phyloP scores from a whole-genome alignment of 1,140 invertebrate genomes.

The Cydia fagiglandana region DNA sequence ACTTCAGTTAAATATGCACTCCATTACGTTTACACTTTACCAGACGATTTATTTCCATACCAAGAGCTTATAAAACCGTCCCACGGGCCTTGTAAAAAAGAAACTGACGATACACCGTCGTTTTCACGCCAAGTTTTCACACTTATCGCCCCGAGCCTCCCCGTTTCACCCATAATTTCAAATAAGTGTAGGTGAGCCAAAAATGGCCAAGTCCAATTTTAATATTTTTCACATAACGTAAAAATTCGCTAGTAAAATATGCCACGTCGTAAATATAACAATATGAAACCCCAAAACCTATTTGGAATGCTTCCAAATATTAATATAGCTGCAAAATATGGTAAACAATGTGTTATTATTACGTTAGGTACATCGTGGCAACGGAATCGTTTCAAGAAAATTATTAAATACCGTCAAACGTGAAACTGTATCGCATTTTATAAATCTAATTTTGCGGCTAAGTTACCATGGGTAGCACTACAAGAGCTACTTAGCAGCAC shows the following conservation, averaged over 20 bases:
- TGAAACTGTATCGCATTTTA: neutral
- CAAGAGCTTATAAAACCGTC: neutral
- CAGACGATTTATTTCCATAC: slow-evolving; percentile 10
- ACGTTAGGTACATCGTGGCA: neutral
- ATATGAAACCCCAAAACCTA: slow-evolving; percentile 28
- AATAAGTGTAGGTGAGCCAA: slow-evolving; percentile 21
- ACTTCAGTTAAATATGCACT: neutral
- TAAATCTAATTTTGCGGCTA: neutral
- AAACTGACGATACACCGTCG: slow-evolving; percentile 25
- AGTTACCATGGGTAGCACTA: too few relatives aligned
- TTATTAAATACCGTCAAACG: neutral
- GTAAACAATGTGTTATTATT: neutral
- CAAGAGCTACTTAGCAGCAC: too few relatives aligned
- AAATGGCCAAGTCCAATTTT: slow-evolving; percentile 22
- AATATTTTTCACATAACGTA: slow-evolving; percentile 31
- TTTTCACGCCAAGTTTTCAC: slow-evolving; percentile 19
- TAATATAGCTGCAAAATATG: slow-evolving; percentile 6
- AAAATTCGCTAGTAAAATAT: slow-evolving; percentile 25
- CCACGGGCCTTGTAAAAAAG: slow-evolving; percentile 9
- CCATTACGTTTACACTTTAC: neutral
- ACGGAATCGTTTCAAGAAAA: neutral
- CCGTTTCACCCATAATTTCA: slow-evolving; percentile 2
- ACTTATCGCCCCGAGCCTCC: slow-evolving; percentile 3
- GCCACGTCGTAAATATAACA: slow-evolving; percentile 29
- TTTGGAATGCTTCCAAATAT: slow-evolving; percentile 29